Evolutionary conservation across 92 coral and sea anemone genomes (phyloP).

Genomic region (Heliopora coerulea): DNA sequence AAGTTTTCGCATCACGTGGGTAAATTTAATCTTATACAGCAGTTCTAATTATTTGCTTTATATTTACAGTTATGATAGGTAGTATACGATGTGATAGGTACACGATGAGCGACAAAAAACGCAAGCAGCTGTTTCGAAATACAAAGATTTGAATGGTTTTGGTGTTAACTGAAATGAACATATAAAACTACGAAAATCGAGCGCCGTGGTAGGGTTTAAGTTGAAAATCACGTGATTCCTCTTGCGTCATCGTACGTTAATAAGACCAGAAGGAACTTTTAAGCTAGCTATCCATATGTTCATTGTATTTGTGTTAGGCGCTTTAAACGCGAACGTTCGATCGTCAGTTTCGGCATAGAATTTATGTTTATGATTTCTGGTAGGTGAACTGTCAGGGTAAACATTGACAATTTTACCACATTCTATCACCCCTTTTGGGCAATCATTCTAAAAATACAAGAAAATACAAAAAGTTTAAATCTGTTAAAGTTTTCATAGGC

Average conservation of each 20-base stretch:
- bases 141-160: no score
- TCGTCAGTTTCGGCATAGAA: constrained; percentile 84
- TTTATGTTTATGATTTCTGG: constrained; percentile 60
- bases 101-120: no score
- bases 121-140: no score
- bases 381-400: constrained; percentile 53
- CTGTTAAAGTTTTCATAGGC: not conserved
- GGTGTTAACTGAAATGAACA: no score
- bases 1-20: no score
- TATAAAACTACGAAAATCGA: no score
- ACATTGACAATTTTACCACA: constrained; percentile 80
- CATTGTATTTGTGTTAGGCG: constrained; percentile 76
- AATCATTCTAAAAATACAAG: constrained; percentile 51
- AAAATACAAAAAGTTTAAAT: not conserved
- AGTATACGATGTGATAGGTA: no score
- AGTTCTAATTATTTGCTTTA: no score
- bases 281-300: constrained; percentile 73
- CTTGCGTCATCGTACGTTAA: not conserved
- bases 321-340: constrained; percentile 76
- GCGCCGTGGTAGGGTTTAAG: no score
- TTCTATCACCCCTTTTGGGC: constrained; percentile 94
- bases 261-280: not conserved
- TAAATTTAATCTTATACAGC: no score
- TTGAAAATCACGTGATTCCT: no score
- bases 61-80: no score